A percentile compares a stretch with the other conserved stretches of the same genome.
These are phyloP conservation scores for Sphaerophoria rueppellii DNA, from an alignment of 2,888 invertebrate genomes.

Conservation along the genomic window DNA sequence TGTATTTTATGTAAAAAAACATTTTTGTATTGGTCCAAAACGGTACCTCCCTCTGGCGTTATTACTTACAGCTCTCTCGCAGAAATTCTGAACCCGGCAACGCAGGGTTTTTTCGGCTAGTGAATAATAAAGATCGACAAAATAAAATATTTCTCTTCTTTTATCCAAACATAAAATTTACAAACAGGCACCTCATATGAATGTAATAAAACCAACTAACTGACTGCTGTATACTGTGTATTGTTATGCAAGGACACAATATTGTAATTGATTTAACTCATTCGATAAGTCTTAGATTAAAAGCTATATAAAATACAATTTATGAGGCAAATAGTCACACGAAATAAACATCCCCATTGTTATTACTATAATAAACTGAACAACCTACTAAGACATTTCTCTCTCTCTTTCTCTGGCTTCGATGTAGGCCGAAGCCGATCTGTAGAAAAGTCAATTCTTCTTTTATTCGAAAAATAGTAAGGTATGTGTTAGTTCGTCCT, in stretches of 20 bases:
- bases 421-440: constrained; percentile 13
- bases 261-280: constrained; percentile 37
- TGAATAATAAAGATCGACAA: constrained; percentile 15
- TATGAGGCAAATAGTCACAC: background rate
- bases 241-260: constrained; percentile 14
- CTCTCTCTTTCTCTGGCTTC: too few species aligned
- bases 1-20: too few species aligned
- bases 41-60: too few species aligned
- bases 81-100: too few species aligned
- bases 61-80: too few species aligned
- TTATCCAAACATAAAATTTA: background rate
- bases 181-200: background rate
- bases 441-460: constrained; percentile 7
- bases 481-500: background rate
- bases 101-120: too few species aligned
- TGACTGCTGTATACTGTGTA: too few species aligned
- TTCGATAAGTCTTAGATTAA: background rate
- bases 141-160: background rate
- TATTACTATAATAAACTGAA: constrained; percentile 46
- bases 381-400: constrained; percentile 61
- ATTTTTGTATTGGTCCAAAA: too few species aligned
- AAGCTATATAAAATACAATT: background rate
- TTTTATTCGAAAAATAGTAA: constrained; percentile 1
- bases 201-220: constrained; percentile 2
- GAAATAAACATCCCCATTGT: constrained; percentile 35